Percentiles rank a stretch among this genome's conserved stretches.
Conservation (phyloP, 1,140 invertebrate genomes). For the Episyrphus balteatus region DNA sequence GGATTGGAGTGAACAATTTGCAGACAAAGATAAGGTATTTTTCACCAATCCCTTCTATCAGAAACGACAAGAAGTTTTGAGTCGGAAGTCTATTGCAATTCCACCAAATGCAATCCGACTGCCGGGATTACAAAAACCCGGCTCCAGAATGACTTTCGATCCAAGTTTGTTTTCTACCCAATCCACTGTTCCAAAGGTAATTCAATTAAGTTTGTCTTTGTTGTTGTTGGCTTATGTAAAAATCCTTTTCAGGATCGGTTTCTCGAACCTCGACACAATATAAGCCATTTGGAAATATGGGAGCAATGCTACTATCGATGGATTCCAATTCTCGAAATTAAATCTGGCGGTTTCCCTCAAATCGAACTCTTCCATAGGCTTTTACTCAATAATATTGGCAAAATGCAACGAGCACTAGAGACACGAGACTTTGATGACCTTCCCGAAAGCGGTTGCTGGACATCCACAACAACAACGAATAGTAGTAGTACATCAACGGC, state of each 20-base stretch:
- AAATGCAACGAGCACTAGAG: conserved; percentile 36
- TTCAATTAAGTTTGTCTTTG: too few relatives aligned
- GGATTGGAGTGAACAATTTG: conserved; percentile 76
- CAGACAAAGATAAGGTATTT: conserved; percentile 60
- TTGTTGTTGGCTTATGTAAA: too few relatives aligned
- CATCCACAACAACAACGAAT: neutral
- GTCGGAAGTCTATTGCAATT: conserved; percentile 10
- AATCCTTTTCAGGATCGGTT: conserved; percentile 11
- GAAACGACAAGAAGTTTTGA: conserved; percentile 12
- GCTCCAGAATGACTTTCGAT: conserved; percentile 19
- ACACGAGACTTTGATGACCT: conserved; percentile 27
- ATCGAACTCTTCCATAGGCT: conserved; percentile 48
- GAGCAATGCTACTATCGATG: conserved; percentile 80
- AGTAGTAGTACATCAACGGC: neutral
- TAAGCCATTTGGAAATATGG: conserved; percentile 67
- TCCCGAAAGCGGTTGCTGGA: conserved; percentile 12
- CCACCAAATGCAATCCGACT: conserved; percentile 19
- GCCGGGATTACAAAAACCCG: conserved; percentile 12
- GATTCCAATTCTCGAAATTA: conserved; percentile 71
- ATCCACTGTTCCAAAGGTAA: conserved; percentile 21
- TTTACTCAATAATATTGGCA: conserved; percentile 45
- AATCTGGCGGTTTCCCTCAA: conserved; percentile 59
- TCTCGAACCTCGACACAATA: conserved; percentile 42
- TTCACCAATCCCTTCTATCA: conserved; percentile 69
- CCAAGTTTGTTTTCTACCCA: conserved; percentile 30